phyloP scores from a whole-genome alignment of 2,888 invertebrate genomes.

The Dynastes hyllus region DNA sequence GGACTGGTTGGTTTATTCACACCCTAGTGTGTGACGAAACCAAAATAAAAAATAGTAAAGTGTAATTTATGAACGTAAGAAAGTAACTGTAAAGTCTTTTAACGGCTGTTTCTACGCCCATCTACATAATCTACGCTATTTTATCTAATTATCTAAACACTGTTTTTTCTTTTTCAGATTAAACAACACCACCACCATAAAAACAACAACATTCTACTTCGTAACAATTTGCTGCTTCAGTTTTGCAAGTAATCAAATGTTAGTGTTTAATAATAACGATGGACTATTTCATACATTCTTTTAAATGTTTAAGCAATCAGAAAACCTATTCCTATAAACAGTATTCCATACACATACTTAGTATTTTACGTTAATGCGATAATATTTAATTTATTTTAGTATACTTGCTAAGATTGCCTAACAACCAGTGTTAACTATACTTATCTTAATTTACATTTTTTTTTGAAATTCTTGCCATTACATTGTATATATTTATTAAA shows the following conservation, averaged over 20 bases:
- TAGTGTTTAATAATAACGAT: not conserved
- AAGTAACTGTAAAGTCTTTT: not conserved
- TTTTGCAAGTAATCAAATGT: not conserved
- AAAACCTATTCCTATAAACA: constrained; percentile 26
- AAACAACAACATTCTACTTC: constrained; percentile 7
- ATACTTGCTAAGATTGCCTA: not conserved
- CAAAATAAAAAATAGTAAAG: not conserved
- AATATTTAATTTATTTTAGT: constrained; percentile 39
- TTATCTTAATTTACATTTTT: not conserved
- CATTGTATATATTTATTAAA: constrained; percentile 9
- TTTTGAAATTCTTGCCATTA: constrained; percentile 36
- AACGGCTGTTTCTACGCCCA: not conserved
- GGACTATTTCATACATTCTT: not conserved
- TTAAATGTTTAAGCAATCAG: not conserved
- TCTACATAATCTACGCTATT: not conserved
- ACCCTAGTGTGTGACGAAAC: constrained; percentile 25
- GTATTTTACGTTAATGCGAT: constrained; percentile 7
- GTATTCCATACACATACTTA: constrained; percentile 33
- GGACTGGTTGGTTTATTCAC: not conserved
- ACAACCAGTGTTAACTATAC: constrained; percentile 10
- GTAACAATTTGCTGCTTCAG: constrained; percentile 5
- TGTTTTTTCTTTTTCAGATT: not conserved
- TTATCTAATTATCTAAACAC: too few species aligned
- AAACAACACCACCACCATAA: not conserved
- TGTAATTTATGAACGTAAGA: too few species aligned